Evolutionary conservation across 1,140 invertebrate genomes (phyloP), one percentile per base, ranked within the genome.

Genomic region (Pseudomyrmex flavicornis): DNA sequence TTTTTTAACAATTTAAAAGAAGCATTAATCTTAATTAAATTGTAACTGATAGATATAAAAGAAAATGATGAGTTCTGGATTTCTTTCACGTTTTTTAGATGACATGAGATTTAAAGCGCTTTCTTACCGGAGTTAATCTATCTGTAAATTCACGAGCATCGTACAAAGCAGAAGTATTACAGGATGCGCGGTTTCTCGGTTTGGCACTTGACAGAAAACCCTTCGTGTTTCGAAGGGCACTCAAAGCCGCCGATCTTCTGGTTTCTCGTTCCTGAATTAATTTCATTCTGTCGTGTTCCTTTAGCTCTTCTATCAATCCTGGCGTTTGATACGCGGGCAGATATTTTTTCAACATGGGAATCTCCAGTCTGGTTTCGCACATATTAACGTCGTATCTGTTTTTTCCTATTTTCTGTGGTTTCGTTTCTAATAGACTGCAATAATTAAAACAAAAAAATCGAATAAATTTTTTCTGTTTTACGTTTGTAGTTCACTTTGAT

Each of bases 241-340:
- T 75, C 26, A 15, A 12, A n/a, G 26, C 22, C 52, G 26, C 52
- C 8, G 70, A 62, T 54, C 66, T 79, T 62, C 20, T 76, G 22
- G 73, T 84, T 61, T 90, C 87, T 22, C 69, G 80, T 69, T 91
- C 86, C 7, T 62, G 62, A 61, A 90, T 90, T 26, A 86, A 85
- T 85, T 50, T 91, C 48, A 87, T 83, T 75, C 77, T 86, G 52
- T 91, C 90, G 5, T 89, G 86, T 50, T 63, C 58, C 56, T 91
- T 87, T 3, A 91, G 66, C 70, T 92, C 90, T 17, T 91, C 72
- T 20, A 90, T 88, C 50, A 91, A 85, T 68, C 84, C 85, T 1
- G 88, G 77, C 13, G 62, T 83, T 66, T 90, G 88, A 58, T 83
- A 89, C 22, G 83, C 69, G 0, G 90, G 90, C 12, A 90, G 69